Evolutionary conservation across 2,797 vertebrate species (phyloP).

Genomic region (Nyctalus aviator): DNA sequence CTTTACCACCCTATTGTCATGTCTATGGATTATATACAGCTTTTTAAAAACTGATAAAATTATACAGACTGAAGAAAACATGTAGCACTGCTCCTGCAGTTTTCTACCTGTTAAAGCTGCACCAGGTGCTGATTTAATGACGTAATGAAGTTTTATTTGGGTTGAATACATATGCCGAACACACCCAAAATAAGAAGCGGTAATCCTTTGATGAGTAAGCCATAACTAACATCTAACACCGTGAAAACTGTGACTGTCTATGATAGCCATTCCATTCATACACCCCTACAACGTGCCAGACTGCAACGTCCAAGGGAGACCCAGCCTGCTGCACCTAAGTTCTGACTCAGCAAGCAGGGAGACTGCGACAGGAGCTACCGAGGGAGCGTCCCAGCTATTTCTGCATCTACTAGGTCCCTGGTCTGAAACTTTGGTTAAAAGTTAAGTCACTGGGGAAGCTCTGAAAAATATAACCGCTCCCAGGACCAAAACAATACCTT

Average conservation of each 20-base stretch:
- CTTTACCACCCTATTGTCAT: no score
- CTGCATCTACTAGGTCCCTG: background rate
- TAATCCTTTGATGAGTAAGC: conserved; percentile 49
- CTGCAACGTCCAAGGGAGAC: background rate
- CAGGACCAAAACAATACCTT: background rate
- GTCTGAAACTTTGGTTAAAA: background rate
- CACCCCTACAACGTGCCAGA: background rate
- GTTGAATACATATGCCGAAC: background rate
- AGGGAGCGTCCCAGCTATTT: background rate
- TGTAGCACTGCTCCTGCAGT: background rate
- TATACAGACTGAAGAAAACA: background rate
- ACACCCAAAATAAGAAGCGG: conserved; percentile 15
- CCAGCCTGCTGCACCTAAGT: background rate
- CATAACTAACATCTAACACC: background rate
- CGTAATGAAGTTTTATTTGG: conserved; percentile 29
- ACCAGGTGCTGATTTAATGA: background rate
- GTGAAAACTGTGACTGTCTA: background rate
- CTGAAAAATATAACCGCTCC: background rate
- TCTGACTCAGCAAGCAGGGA: background rate
- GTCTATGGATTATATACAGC: background rate
- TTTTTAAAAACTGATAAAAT: background rate
- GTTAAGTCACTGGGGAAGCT: conserved; percentile 1
- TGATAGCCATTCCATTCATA: background rate
- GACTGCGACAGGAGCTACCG: background rate
- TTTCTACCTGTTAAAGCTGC: conserved; percentile 19